Conservation (phyloP, 1,140 invertebrate genomes). For the Eumeta japonica region DNA sequence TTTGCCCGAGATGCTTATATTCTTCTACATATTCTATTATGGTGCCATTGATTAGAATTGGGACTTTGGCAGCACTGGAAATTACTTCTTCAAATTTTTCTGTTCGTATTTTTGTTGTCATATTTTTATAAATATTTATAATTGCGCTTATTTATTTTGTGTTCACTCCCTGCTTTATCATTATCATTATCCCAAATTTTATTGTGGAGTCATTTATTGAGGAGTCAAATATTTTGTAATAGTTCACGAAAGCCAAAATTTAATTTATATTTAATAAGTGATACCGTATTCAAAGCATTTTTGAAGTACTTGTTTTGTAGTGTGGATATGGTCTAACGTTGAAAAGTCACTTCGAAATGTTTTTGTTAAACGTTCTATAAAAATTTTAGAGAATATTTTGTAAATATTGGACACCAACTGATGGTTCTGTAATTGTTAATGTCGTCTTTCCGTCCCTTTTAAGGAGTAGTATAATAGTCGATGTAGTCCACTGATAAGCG, state of each 20-base stretch:
- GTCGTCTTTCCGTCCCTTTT: conserved; percentile 17
- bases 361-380: conserved; percentile 13
- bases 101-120: too few species aligned
- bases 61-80: too few species aligned
- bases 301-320: conserved; percentile 13
- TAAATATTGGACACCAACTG: conserved; percentile 14
- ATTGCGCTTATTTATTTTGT: conserved; percentile 7
- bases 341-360: conserved; percentile 12
- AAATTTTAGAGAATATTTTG: conserved; percentile 18
- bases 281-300: conserved; percentile 13
- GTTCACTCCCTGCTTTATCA: conserved; percentile 8
- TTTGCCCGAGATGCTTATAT: too few species aligned
- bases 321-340: too few species aligned
- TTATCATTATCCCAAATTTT: conserved; percentile 14
- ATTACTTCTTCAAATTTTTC: neutral
- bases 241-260: conserved; percentile 14
- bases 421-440: conserved; percentile 18
- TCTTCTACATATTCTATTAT: conserved; percentile 15
- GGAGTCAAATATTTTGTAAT: conserved; percentile 16
- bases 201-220: conserved; percentile 8
- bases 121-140: conserved; percentile 1
- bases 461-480: conserved; percentile 16
- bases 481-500: conserved; percentile 14
- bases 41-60: too few species aligned
- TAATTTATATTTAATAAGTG: too few species aligned